Base-by-base conservation (phyloP, 37 sponge, comb jelly and placozoan genomes). In the Halisarca cf. caerulea region DNA sequence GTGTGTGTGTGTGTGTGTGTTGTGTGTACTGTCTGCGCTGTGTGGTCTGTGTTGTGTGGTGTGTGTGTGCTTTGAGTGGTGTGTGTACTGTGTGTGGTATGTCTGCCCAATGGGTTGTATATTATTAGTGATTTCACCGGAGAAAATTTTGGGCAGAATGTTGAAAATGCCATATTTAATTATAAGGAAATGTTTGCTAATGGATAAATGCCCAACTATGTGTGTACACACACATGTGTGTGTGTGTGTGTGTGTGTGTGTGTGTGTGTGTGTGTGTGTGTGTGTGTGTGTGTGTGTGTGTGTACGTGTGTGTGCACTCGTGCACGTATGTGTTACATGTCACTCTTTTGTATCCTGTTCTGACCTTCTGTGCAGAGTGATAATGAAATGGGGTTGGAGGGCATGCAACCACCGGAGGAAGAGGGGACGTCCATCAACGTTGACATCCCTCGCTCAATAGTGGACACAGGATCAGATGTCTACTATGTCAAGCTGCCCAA, bases 401-500 rank as follows among this genome's bases (percentile, higher is more conserved):
- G 2, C 0, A 27, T 24, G 1, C 0, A 27, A 25, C 85, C 83
- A 25, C 84, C 51, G 53, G 87, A 33, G 35, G 91, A 88, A 73
- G 95, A 95, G 84, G 88, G 84, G 27, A 90, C 90, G 0, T 38
- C 88, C 55, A 87, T 96, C 17, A 78, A 91, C 9, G 93, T 94
- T 36, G 93, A 97, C 66, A 97, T 97, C 32, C 97, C 97, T 18
- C 75, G 89, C 21, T 86, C 84, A 47, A 58, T 73, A 24, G 91
- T 91, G 7, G 59, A 91, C 32, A 89, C 94, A 30, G 94, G 94
- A 0, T 39, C 84, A 23, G 93, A 98, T 2, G 78, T 92, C 39
- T 80, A 94, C 82, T 94, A 94, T 79, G 90, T 96, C 24, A 98
- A 96, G 66, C 84, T 98, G n/a, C 99, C 99, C 21, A 66, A 44